Base-by-base conservation (phyloP, 92 coral and sea anemone species). In the Galaxea fascicularis region DNA sequence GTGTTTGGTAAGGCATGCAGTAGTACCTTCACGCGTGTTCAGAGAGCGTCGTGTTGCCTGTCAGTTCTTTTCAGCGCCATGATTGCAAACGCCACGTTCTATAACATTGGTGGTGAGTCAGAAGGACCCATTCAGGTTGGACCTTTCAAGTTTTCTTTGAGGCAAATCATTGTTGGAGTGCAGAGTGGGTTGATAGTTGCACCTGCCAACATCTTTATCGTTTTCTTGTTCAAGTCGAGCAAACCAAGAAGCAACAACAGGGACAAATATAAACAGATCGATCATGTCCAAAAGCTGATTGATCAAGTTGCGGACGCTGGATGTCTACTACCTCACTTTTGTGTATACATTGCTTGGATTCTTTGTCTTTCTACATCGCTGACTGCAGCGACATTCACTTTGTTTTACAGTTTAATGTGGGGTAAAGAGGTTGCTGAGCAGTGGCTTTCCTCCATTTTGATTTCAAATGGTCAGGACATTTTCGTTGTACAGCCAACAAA, bases 351-450 rank as follows among this genome's bases (percentile, higher is more conserved):
- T 18, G 95, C 92, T 7, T 93, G 89, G 92, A 64, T 84, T 46
- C 74, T 93, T 29, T 91, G 94, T 70, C 67, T 87, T 17, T 68
- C 30, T 0, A 74, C 86, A 5, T 67, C 82, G 15, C 60, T 84
- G 22, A 68, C 90, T 4, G 88, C 91, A 8, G 93, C 93, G 10
- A 17, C 89, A 12, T 90, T 92, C 70, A 92, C 95, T 0, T 78
- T 92, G 57, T 91, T 90, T 67, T 92, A 91, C 85, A 91, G 93
- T 67, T 27, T 91, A 18, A 69, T 68, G 86, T 91, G 95, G 93
- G 93, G 93, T 0, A 89, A 89, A 53, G 93, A 89, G 11, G 54
- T 71, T 31, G 71, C 90, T 14, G 82, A 91, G n/a, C 94, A 91
- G 66, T 91, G 95, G 95, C 85, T 91, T 17, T 73, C 93, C 12